Base-by-base conservation (phyloP, 2,797 vertebrate genomes). In the Erpetoichthys calabaricus region DNA sequence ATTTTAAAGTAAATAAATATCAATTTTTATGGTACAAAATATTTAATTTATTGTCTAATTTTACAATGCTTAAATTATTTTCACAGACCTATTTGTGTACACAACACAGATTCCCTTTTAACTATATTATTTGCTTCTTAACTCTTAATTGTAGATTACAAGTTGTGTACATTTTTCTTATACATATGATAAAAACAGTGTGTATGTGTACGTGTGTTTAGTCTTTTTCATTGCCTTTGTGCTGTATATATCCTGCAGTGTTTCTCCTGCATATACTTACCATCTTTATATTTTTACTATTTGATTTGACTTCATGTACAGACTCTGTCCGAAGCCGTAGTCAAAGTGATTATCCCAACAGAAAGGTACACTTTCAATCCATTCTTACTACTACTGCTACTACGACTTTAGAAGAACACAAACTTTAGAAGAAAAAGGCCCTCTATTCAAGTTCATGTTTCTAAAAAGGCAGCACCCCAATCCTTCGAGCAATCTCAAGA, bases 271-370 rank as follows among this genome's bases (percentile, higher is more conserved):
- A 66, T 72, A 75, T 76, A 73, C 71, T 84, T 74, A 80, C 75
- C 66, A 69, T 80, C 75, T 80, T 75, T 70, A 81, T 83, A 79
- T 78, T 76, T 73, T 80, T 68, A 84, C 79, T 76, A 80, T 85
- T 83, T 83, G 80, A 63, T 86, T 81, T 87, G 79, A 83, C 81
- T 81, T 84, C 79, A 82, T 76, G 76, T 85, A 86, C 86, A 89
- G 86, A 88, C 76, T 86, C 84, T 89, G 82, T 85, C 85, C 75
- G 84, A 88, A 80, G 86, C 86, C 71, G 76, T 86, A 80, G 86
- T 89, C 79, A 88, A 87, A 86, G 86, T 89, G 85, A 85, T 89
- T 80, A 86, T 89, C 81, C 86, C 86, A 64, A 82, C 82, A 64
- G 84, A 89, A 84, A 87, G 86, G 86, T 89, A 86, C 80, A 76